Base-by-base conservation (phyloP, 1,140 invertebrate genomes). In the Papilio aristodemus region DNA sequence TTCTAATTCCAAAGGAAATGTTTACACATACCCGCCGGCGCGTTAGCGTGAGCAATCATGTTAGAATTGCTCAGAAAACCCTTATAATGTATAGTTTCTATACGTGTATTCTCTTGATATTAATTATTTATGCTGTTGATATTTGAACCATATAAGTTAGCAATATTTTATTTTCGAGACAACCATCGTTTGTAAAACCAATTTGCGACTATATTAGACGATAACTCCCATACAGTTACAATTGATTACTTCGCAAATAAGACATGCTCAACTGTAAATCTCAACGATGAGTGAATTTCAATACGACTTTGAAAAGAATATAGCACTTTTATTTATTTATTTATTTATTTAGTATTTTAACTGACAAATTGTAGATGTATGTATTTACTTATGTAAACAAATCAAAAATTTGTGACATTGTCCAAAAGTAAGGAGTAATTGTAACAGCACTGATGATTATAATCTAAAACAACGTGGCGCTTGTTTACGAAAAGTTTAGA, bases 161-260 rank as follows among this genome's bases (percentile, higher is more conserved):
- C 41, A 27, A 66, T 66, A 50, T 66, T 43, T 39, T 50, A 39
- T 66, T 59, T 66, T 14, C n/a, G n/a, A n/a, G n/a, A n/a, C n/a
- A n/a, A n/a, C n/a, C 39, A 22, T 43, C 62, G 62, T 64, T 22
- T 41, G 62, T 39, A 32, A 64, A 39, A 37, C 22, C 62, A 64
- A 64, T 64, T 64, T 64, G 39, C 62, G 19, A 39, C 62, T 43
- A 39, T 46, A 9, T n/a, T 39, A 9, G 36, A 17, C 59, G 17
- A 37, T 17, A 14, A 62, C 8, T 19, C 9, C 27, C 36, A 17
- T 17, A 32, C 27, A 32, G 27, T 32, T 6, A 62, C 36, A 62
- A 62, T 62, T 9, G 59, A 36, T 3, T 62, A 32, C 36, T 13
- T 62, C 36, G 36, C 59, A 60, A 36, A 60, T 39, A 39, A 14